These are phyloP conservation scores for Diorhabda elongata DNA, from an alignment of 1,140 invertebrate species.

Conservation along the genomic window DNA sequence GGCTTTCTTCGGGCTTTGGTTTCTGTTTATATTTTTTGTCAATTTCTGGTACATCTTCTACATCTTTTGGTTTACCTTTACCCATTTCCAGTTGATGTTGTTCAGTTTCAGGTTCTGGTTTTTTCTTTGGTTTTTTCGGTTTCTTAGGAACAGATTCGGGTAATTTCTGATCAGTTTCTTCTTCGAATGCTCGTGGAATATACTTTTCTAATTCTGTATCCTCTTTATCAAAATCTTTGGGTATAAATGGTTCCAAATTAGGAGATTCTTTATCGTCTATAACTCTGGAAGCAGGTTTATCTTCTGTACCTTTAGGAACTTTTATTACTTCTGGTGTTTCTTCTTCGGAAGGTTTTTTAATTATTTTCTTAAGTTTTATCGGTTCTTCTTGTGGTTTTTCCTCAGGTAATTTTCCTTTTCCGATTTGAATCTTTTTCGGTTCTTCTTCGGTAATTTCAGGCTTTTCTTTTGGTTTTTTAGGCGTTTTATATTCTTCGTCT, in stretches of 20 bases:
- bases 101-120: slow-evolving; percentile 35
- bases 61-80: slow-evolving; percentile 30
- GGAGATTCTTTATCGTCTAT: slow-evolving; percentile 37
- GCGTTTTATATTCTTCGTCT: slow-evolving; percentile 38
- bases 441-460: slow-evolving; percentile 43
- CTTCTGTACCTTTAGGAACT: slow-evolving; percentile 22
- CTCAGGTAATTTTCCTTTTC: slow-evolving; percentile 53
- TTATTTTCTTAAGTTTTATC: slow-evolving; percentile 36
- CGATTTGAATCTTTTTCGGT: slow-evolving; percentile 46
- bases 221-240: slow-evolving; percentile 36
- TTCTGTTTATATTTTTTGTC: slow-evolving; percentile 53
- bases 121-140: slow-evolving; percentile 33
- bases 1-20: slow-evolving; percentile 51
- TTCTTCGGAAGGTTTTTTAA: slow-evolving; percentile 31
- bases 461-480: slow-evolving; percentile 44
- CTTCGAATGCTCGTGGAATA: slow-evolving; percentile 34
- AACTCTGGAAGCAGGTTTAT: slow-evolving; percentile 17
- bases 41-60: slow-evolving; percentile 38
- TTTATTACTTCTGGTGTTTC: slow-evolving; percentile 30
- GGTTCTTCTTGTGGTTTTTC: slow-evolving; percentile 30
- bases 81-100: slow-evolving; percentile 35
- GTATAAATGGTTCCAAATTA: slow-evolving; percentile 42
- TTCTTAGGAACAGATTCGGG: slow-evolving; percentile 35
- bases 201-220: slow-evolving; percentile 28
- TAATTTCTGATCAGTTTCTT: slow-evolving; percentile 27